Conservation (phyloP, 2,888 invertebrate genomes). For the Campoplex capitator region DNA sequence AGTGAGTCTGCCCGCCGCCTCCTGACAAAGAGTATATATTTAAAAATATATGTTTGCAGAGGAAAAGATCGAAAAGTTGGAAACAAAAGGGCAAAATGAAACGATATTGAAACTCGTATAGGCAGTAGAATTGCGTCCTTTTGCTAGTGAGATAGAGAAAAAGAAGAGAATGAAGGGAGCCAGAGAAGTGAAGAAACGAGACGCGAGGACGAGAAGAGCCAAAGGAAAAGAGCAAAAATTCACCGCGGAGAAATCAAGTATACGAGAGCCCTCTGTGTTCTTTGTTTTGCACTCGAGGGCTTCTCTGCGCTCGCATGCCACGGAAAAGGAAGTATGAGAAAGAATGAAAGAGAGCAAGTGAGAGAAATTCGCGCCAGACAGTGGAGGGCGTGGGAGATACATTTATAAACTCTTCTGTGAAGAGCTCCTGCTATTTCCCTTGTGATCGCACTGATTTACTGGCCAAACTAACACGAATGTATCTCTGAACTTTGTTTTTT, state of each 20-base stretch:
- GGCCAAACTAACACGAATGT: constrained; percentile 65
- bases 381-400: constrained; percentile 83
- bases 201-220: constrained; percentile 64
- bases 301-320: constrained; percentile 1
- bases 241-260: constrained; percentile 25
- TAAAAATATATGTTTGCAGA: constrained; percentile 25
- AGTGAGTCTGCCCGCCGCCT: constrained; percentile 56
- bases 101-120: neutral
- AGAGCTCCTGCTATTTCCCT: constrained; percentile 51
- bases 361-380: constrained; percentile 73
- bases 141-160: neutral
- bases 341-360: constrained; percentile 30
- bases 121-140: constrained; percentile 1
- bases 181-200: constrained; percentile 74
- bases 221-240: constrained; percentile 57
- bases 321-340: constrained; percentile 16
- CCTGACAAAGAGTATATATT: constrained; percentile 50
- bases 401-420: constrained; percentile 81
- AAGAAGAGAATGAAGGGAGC: constrained; percentile 44
- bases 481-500: neutral
- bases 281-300: constrained; percentile 24
- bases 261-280: constrained; percentile 15
- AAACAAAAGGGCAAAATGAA: constrained; percentile 4
- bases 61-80: neutral
- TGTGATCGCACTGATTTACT: constrained; percentile 78